These are phyloP conservation scores for Steinernema scapterisci DNA, from an alignment of 2,888 invertebrate genomes.

Conservation along the genomic window DNA sequence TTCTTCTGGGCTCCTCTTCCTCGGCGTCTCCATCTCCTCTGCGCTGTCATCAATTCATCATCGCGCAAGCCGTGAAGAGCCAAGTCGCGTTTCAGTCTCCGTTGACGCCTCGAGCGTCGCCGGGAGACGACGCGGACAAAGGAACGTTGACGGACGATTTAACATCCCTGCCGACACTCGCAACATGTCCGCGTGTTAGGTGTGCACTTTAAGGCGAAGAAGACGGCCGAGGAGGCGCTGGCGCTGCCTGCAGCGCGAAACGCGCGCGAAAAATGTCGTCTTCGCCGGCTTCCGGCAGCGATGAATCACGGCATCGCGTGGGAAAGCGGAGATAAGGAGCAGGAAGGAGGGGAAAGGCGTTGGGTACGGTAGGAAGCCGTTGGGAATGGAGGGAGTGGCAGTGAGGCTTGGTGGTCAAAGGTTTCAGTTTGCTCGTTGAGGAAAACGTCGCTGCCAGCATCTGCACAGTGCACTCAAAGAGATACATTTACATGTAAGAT, in stretches of 20 bases:
- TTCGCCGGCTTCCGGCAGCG: conserved; percentile 8
- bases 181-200: conserved; percentile 12
- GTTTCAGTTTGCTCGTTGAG: too few relatives aligned
- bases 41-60: conserved; percentile 26
- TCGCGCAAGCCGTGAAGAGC: conserved; percentile 22
- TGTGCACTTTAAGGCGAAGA: conserved; percentile 24
- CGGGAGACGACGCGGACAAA: conserved; percentile 6
- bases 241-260: conserved; percentile 2
- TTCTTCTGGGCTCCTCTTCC: neutral
- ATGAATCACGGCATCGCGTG: conserved; percentile 17
- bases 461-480: too few relatives aligned
- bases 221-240: too few relatives aligned
- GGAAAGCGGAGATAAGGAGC: neutral
- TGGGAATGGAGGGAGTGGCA: too few relatives aligned
- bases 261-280: neutral
- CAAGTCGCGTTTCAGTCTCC: neutral
- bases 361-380: neutral
- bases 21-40: neutral
- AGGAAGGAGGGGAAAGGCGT: neutral
- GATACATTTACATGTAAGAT: too few relatives aligned
- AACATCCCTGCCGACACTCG: conserved; percentile 14
- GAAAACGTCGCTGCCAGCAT: too few relatives aligned
- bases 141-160: conserved; percentile 21
- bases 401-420: too few relatives aligned
- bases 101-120: conserved; percentile 21